Base-by-base conservation (phyloP, 2,888 invertebrate species). In the Philopedon plagiatum region DNA sequence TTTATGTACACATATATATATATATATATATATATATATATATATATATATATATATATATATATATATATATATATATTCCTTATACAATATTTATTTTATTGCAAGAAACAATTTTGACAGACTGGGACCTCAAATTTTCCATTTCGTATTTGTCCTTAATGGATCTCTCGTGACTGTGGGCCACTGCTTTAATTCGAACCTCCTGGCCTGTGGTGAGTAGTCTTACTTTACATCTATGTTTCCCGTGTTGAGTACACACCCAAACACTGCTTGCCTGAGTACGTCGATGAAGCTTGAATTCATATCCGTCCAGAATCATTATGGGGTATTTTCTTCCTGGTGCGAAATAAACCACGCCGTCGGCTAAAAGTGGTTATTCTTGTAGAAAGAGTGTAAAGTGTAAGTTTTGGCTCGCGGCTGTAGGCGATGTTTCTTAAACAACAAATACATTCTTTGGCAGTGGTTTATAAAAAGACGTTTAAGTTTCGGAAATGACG, bases 311-410 rank as follows among this genome's bases (percentile, higher is more conserved):
- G 11, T 74, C 68, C 5, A 74, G 26, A 4, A 74, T 63, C 60
- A 74, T 46, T 18, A 65, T 67, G 0, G 74, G 74, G 21, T 74
- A 46, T 58, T 74, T 74, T 23, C 44, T 39, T 9, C 67, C 74
- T 13, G 49, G 39, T 5, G 54, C 18, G 13, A 74, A 57, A 41
- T 67, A 68, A 4, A 74, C 64, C 18, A n/a, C 37, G n/a, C n/a
- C n/a, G n/a, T n/a, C n/a, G 18, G 41, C 71, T 70, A 57, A 61
- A 68, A 68, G 23, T 64, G 9, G 26, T 26, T 3, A 7, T 26
- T 26, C 3, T 26, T 26, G 7, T 26, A 5, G 26, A 26, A 26
- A 26, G 7, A 26, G 7, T 26, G 3, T 3, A 7, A 26, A 26
- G 3, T 26, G 26, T 26, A 5, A 3, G 26, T 5, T 26, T 26